These are phyloP conservation scores for Siderastrea radians DNA, from an alignment of 92 coral and sea anemone genomes.

Conservation along the genomic window DNA sequence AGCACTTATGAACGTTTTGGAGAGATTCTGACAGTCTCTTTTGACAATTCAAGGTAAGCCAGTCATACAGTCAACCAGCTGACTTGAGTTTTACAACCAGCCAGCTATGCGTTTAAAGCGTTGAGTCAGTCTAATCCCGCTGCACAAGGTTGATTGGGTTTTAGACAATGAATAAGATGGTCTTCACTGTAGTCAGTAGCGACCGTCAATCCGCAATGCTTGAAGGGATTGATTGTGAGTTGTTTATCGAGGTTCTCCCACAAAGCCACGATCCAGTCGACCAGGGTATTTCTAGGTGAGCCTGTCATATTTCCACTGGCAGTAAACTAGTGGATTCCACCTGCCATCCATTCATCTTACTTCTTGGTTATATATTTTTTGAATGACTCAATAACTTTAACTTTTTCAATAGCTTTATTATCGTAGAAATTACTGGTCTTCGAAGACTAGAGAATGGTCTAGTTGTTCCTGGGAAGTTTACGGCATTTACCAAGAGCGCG, in stretches of 20 bases:
- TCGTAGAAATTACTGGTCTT: too few species aligned
- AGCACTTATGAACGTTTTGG: too few species aligned
- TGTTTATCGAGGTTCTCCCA: constrained; percentile 55
- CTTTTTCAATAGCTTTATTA: too few species aligned
- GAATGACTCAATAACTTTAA: not conserved
- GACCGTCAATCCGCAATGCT: constrained; percentile 59
- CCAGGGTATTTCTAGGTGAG: constrained; percentile 42
- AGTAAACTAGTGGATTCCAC: constrained; percentile 41
- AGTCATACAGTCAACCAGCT: too few species aligned
- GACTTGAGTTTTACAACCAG: too few species aligned
- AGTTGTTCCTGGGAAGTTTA: too few species aligned
- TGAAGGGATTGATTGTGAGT: constrained; percentile 56
- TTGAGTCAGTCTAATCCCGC: too few species aligned
- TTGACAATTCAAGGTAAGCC: too few species aligned
- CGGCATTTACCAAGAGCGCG: too few species aligned
- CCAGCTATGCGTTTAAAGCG: too few species aligned
- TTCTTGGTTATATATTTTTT: constrained; percentile 23
- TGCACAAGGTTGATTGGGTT: constrained; percentile 44
- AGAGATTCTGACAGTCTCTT: too few species aligned
- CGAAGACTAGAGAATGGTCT: too few species aligned
- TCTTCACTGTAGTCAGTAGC: constrained; percentile 62
- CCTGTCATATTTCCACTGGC: constrained; percentile 62
- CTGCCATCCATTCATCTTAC: constrained; percentile 31
- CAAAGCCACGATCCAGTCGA: constrained; percentile 44
- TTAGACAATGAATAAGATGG: constrained; percentile 56